Conservation (phyloP, 2,888 invertebrate genomes). For the Syrphus vitripennis region DNA sequence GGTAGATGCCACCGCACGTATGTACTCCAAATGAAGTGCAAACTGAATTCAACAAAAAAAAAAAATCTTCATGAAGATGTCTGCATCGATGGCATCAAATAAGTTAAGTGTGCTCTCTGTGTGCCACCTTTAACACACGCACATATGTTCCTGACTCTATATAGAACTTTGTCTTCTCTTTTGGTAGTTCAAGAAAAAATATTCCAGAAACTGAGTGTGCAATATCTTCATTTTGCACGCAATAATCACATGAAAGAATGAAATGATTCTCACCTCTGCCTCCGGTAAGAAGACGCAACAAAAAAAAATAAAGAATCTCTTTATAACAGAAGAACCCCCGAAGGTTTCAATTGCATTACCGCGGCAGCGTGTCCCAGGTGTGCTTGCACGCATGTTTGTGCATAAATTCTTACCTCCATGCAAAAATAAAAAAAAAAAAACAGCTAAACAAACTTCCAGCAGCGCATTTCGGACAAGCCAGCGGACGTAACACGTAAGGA, state of each 20-base stretch:
- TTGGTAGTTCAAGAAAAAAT: neutral
- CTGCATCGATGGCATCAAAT: slow-evolving; percentile 45
- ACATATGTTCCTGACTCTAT: neutral
- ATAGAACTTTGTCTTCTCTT: neutral
- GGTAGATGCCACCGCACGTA: slow-evolving; percentile 56
- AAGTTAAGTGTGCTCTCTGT: slow-evolving; percentile 21
- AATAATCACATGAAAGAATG: slow-evolving; percentile 53
- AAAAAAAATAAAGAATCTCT: slow-evolving; percentile 29
- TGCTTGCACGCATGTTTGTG: slow-evolving; percentile 54
- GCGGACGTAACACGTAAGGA: slow-evolving; percentile 14
- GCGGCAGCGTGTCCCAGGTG: slow-evolving; percentile 54
- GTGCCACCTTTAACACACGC: slow-evolving; percentile 34
- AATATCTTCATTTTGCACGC: slow-evolving; percentile 64
- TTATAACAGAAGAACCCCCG: slow-evolving; percentile 43
- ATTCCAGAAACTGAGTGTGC: slow-evolving; percentile 43
- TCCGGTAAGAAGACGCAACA: neutral
- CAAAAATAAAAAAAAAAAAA: neutral
- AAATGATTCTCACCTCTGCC: slow-evolving; percentile 33
- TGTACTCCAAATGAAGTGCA: slow-evolving; percentile 59
- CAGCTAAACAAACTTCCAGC: neutral
- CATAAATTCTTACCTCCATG: slow-evolving; percentile 36
- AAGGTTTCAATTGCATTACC: slow-evolving; percentile 47
- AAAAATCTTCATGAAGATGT: slow-evolving; percentile 39
- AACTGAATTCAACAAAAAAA: slow-evolving; percentile 42
- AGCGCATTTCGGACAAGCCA: neutral